phyloP scores from a whole-genome alignment of 2,113 vertebrate species.

The Zingel zingel region DNA sequence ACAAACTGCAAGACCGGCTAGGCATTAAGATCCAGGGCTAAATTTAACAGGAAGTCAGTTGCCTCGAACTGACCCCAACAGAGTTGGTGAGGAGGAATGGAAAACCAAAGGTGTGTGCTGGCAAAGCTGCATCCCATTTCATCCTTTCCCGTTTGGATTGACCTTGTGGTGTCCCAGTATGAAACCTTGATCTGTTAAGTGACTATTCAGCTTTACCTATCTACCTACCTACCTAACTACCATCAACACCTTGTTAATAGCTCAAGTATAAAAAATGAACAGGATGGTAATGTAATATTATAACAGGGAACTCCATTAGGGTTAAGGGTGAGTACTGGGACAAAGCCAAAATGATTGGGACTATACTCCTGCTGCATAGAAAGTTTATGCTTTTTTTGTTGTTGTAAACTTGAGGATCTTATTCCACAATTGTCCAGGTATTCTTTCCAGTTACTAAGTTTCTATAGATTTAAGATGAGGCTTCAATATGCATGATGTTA shows the following conservation, averaged over 20 bases:
- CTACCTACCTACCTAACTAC: too few species aligned
- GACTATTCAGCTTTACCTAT: too few species aligned
- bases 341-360: neutral
- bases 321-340: neutral
- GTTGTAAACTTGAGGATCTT: neutral
- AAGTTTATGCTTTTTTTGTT: neutral
- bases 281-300: neutral
- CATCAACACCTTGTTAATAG: neutral
- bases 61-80: neutral
- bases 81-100: neutral
- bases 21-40: neutral
- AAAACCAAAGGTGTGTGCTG: neutral
- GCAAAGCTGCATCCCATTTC: neutral
- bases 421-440: neutral
- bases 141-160: neutral
- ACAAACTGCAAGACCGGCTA: neutral
- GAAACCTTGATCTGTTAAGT: too few species aligned
- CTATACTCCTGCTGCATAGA: neutral
- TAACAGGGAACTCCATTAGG: neutral
- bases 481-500: neutral
- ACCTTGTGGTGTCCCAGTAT: neutral
- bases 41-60: slow-evolving; percentile 12
- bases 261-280: neutral
- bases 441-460: neutral
- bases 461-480: neutral